A percentile compares a stretch with the other conserved stretches of the same genome.
Conservation (phyloP, 2,888 invertebrate genomes). For the Lasioglossum marginatum region DNA sequence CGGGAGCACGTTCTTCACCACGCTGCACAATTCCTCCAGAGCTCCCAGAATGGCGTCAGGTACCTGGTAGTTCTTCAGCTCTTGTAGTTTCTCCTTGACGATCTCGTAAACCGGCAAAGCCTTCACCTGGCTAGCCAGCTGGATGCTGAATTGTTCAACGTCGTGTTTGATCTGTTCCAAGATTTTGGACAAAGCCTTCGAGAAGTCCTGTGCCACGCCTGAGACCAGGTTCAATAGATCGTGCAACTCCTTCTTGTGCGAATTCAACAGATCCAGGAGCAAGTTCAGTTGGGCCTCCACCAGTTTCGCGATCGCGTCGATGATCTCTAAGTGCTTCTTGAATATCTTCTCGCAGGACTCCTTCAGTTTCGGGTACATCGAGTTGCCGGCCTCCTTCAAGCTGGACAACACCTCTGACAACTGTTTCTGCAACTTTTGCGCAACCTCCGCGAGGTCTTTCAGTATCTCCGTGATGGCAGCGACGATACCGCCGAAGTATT, state of each 20-base stretch:
- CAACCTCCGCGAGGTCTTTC: constrained; percentile 80
- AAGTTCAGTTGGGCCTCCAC: constrained; percentile 85
- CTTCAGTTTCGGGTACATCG: constrained; percentile 76
- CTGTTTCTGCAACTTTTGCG: constrained; percentile 81
- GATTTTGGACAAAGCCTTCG: constrained; percentile 79
- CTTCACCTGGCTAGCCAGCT: constrained; percentile 85
- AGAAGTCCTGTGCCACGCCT: constrained; percentile 83
- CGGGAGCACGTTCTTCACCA: constrained; percentile 87
- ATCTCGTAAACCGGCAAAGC: constrained; percentile 86
- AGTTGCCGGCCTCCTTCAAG: constrained; percentile 83
- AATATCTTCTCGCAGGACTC: constrained; percentile 83
- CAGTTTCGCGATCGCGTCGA: constrained; percentile 84
- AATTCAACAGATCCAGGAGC: constrained; percentile 87
- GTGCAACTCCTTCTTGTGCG: constrained; percentile 89
- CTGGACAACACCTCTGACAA: constrained; percentile 80
- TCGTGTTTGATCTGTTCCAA: constrained; percentile 79
- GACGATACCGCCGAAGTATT: constrained; percentile 83
- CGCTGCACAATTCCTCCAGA: constrained; percentile 86
- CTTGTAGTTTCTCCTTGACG: constrained; percentile 84
- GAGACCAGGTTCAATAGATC: constrained; percentile 86
- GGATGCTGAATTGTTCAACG: constrained; percentile 83
- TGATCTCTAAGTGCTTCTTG: constrained; percentile 84
- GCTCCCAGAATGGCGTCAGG: constrained; percentile 86
- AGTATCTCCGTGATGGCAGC: constrained; percentile 81
- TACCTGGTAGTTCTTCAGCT: constrained; percentile 84